Percentiles rank a stretch among this genome's conserved stretches.
These are phyloP conservation scores for Lasioglossum albipes DNA, from an alignment of 1,140 invertebrate species.

Conservation along the genomic window DNA sequence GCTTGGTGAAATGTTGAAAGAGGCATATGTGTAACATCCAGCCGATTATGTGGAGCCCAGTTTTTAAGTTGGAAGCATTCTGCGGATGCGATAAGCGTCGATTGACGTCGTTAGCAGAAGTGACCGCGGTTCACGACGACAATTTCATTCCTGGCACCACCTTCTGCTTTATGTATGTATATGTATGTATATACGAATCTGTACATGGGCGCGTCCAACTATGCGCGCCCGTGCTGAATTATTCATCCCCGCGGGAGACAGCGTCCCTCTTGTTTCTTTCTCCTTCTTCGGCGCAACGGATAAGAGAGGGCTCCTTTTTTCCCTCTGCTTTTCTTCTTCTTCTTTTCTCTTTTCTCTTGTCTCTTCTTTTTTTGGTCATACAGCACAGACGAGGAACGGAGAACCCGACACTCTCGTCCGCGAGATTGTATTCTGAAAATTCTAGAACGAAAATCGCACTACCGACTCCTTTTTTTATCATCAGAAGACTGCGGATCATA, in stretches of 20 bases:
- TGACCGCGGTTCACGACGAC: constrained; percentile 46
- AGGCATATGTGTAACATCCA: no score
- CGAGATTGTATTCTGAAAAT: constrained; percentile 22
- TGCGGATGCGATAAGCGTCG: not conserved
- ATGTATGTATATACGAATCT: constrained; percentile 60
- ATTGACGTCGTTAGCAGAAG: constrained; percentile 31
- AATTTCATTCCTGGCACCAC: constrained; percentile 76
- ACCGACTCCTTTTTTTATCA: no score
- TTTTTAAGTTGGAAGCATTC: not conserved
- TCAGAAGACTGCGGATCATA: no score
- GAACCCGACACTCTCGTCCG: constrained; percentile 3
- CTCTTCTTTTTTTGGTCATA: not conserved
- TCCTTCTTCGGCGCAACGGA: constrained; percentile 14
- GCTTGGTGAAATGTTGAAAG: no score
- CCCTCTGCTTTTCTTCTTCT: not conserved
- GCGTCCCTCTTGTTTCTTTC: constrained; percentile 42
- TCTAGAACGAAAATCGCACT: not conserved
- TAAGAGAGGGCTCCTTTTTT: not conserved
- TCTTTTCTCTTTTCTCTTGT: not conserved
- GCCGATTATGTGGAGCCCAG: not conserved
- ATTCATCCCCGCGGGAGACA: constrained; percentile 69
- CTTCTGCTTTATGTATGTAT: constrained; percentile 59
- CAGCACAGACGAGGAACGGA: not conserved
- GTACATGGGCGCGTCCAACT: constrained; percentile 77
- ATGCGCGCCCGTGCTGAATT: constrained; percentile 72